These are phyloP conservation scores for Noctua fimbriata DNA, from an alignment of 2,888 invertebrate species.

Conservation along the genomic window DNA sequence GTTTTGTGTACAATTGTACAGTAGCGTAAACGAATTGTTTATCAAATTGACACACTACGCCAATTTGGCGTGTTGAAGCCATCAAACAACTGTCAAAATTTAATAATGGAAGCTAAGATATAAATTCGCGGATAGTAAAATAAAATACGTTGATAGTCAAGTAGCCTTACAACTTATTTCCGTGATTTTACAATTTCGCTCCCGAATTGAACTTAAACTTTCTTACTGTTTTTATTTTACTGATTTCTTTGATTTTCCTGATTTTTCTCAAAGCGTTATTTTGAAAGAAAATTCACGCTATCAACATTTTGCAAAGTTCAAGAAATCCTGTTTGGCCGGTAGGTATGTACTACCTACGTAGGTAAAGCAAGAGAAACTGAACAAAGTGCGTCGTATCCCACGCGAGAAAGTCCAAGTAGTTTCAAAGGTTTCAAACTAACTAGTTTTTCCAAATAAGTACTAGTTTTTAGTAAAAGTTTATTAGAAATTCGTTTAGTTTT, in stretches of 20 bases:
- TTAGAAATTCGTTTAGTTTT: not conserved
- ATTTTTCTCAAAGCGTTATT: not conserved
- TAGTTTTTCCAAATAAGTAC: slow-evolving; percentile 15
- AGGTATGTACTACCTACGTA: not conserved
- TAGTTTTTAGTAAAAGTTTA: not conserved
- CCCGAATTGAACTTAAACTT: not conserved
- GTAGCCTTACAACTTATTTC: not conserved
- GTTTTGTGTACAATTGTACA: slow-evolving; percentile 22
- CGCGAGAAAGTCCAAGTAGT: slow-evolving; percentile 22
- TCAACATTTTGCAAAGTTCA: not conserved
- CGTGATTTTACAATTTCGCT: not conserved
- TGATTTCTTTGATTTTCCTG: not conserved
- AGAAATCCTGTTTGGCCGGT: not conserved
- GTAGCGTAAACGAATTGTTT: not conserved
- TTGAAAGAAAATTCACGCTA: not conserved
- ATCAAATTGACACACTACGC: not conserved
- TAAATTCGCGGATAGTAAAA: not conserved
- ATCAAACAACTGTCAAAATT: not conserved
- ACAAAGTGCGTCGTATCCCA: slow-evolving; percentile 17
- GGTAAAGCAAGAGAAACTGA: slow-evolving; percentile 4
- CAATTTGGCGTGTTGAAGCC: not conserved
- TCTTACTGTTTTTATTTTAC: not conserved
- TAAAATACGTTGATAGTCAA: not conserved
- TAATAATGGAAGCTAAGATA: too few species aligned
- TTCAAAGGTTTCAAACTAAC: slow-evolving; percentile 12